Evolutionary conservation across 2,113 vertebrate species (phyloP).

Genomic region (Gasterosteus aculeatus): DNA sequence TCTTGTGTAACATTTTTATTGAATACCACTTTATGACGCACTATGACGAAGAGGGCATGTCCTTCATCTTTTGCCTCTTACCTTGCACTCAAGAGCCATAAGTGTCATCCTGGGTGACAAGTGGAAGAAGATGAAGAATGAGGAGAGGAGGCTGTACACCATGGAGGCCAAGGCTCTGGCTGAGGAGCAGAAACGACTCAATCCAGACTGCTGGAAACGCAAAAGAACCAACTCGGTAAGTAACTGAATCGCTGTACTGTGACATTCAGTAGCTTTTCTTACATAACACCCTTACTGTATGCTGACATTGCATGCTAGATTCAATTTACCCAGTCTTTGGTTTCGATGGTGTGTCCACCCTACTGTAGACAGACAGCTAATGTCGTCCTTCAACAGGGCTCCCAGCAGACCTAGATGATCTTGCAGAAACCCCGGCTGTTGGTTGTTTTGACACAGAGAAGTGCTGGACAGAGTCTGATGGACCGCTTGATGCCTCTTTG

Average conservation of each 20-base stretch:
- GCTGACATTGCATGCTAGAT: neutral
- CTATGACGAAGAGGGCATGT: neutral
- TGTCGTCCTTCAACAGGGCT: slow-evolving; percentile 83
- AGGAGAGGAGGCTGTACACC: slow-evolving; percentile 96
- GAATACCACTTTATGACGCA: neutral
- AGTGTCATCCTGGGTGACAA: slow-evolving; percentile 98
- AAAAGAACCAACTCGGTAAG: slow-evolving; percentile 99
- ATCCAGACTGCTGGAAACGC: slow-evolving; percentile 99
- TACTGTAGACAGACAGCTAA: neutral
- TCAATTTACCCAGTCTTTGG: neutral
- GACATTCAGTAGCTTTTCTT: neutral
- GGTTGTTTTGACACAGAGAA: slow-evolving; percentile 44
- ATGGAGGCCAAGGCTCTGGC: slow-evolving; percentile 98
- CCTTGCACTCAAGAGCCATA: slow-evolving; percentile 89
- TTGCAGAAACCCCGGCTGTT: slow-evolving; percentile 51
- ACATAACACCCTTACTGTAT: neutral
- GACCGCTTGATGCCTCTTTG: slow-evolving; percentile 65
- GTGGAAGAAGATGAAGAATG: slow-evolving; percentile 99
- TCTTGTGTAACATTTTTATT: neutral
- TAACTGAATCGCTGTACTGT: slow-evolving; percentile 7
- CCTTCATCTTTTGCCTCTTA: slow-evolving; percentile 12
- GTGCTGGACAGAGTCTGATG: slow-evolving; percentile 65
- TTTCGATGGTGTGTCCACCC: neutral
- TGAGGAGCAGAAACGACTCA: slow-evolving; percentile 98
- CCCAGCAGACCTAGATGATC: slow-evolving; percentile 89